Evolutionary conservation across 2,797 vertebrate species (phyloP), one percentile per base, ranked within the genome.

Genomic region (Protosalanx chinensis): DNA sequence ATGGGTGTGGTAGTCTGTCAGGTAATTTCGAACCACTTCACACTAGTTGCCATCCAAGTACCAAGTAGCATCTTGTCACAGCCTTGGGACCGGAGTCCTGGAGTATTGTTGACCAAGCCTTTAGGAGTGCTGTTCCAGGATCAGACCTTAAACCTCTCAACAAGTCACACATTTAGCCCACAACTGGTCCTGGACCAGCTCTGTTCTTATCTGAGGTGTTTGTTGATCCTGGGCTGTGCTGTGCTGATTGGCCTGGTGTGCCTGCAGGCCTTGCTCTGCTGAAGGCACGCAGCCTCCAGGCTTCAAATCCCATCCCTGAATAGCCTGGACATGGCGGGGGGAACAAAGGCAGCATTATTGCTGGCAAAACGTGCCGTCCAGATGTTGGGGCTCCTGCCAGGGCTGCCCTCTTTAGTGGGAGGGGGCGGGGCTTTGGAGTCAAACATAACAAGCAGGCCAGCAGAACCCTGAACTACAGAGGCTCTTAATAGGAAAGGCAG

Each of bases 351-450:
- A 72, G 84, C 70, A 82, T 87, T 91, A 88, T 90, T 86, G 84
- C 87, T 88, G 88, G 83, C 87, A 83, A 81, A 89, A 91, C 88
- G 87, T 93, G 92, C 90, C 87, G 88, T 94, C 93, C 93, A 95
- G 94, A 94, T 95, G 94, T 93, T 92, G 49, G 51, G 67, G 74
- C 79, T 79, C 80, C 87, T 86, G 86, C 88, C 88, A 91, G 82
- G 72, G 27, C 79, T 89, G 86, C 88, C 86, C 87, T 86, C 86
- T 84, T 75, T 35, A 83, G 83, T 83, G 53, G 76, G 79, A 80
- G 77, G 72, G 29, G 41, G 49, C 56, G 71, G 74, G 66, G 77
- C 85, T 82, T 71, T 74, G 64, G 77, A 46, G 70, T 78, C 86
- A 90, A 88, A 89, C 90, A 88, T 90, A 91, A 89, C 84, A 87